Conservation (phyloP, 2,888 invertebrate genomes). For the Polymixis lichenea region DNA sequence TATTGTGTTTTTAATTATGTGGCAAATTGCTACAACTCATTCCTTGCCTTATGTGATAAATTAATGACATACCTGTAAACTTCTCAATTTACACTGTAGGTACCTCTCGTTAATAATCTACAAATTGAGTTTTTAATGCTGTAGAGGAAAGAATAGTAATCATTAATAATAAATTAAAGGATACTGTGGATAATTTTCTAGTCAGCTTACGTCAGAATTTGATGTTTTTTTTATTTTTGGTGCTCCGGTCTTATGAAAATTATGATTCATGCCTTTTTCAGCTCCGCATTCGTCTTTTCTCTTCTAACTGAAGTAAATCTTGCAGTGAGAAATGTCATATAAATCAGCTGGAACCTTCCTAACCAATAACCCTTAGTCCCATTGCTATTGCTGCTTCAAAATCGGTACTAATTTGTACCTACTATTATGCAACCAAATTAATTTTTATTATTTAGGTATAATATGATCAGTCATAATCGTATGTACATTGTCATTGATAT, state of each 20-base stretch:
- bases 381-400: not conserved
- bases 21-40: constrained; percentile 18
- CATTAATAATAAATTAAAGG: no score
- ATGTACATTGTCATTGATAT: constrained; percentile 12
- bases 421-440: not conserved
- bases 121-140: not conserved
- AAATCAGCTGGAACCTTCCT: not conserved
- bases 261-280: not conserved
- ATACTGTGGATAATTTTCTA: no score
- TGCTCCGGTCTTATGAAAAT: not conserved
- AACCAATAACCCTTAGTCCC: not conserved
- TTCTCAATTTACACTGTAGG: not conserved
- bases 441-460: constrained; percentile 3
- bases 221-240: not conserved
- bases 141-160: not conserved
- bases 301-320: not conserved
- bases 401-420: not conserved
- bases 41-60: constrained; percentile 5
- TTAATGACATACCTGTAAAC: constrained; percentile 20
- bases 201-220: no score
- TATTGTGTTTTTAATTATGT: constrained; percentile 50
- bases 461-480: constrained; percentile 1
- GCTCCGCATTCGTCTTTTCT: not conserved
- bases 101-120: not conserved
- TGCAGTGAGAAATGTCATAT: not conserved